Base-by-base conservation (phyloP, 2,113 vertebrate species). In the Progne subis region DNA sequence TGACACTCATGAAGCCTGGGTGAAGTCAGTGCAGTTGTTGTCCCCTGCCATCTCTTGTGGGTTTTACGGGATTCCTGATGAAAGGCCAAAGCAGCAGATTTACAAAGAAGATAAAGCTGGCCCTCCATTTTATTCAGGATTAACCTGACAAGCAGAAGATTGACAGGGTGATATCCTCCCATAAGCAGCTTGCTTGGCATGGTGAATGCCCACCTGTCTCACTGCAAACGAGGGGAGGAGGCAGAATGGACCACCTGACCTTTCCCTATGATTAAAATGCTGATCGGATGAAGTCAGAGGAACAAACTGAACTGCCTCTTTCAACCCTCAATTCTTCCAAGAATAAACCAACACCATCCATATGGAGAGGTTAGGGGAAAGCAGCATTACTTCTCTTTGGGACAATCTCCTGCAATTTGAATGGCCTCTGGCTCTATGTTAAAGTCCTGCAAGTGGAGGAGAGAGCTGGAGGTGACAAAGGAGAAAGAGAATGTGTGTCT, bases 211-310 rank as follows among this genome's bases (percentile, higher is more conserved):
- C 92, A 94, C 93, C 88, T 93, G 92, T 96, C 95, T 43, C 37
- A 14, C 79, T 81, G 82, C 82, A 94, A 95, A 94, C 82, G 69
- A 93, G 57, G 80, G 56, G 68, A 91, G 82, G 86, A 91, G 85
- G 79, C 68, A 88, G 72, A 83, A 91, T 80, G 53, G 81, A 71
- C 24, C 88, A 79, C 86, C 82, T 91, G 89, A 88, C 88, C 87
- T 92, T 82, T 92, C 52, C 60, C 70, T 80, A 11, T 55, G 63
- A 92, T 96, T 97, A 92, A 95, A 95, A 84, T 95, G 34, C 47
- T 91, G 56, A 76, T 67, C 83, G 74, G 71, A 37, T 87, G 83
- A 95, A 96, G 71, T 97, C 93, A 95, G 86, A 88, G 69, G 82
- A 86, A 90, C 74, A 93, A 82, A 91, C 64, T 77, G 75, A 92